Percentiles rank a stretch among this genome's conserved stretches.
Conservation (phyloP, 2,113 vertebrate species). For the Pan troglodytes region DNA sequence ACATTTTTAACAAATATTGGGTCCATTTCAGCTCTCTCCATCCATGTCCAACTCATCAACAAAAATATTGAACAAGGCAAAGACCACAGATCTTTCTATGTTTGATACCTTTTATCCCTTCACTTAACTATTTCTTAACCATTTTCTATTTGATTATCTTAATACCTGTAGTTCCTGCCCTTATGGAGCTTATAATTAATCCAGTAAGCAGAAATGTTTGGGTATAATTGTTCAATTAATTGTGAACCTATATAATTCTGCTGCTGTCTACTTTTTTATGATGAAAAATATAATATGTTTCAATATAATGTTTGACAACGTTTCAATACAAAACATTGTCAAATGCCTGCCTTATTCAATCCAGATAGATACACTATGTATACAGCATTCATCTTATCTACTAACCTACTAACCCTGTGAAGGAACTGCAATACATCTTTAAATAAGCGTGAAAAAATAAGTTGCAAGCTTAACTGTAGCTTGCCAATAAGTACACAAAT, state of each 20-base stretch:
- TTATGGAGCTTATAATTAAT: neutral
- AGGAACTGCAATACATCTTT: neutral
- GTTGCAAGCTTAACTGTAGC: neutral
- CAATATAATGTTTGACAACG: too few species aligned
- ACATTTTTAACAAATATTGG: neutral
- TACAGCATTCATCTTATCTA: neutral
- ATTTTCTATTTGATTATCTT: neutral
- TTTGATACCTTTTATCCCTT: neutral
- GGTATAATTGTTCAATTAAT: neutral
- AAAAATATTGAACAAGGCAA: neutral
- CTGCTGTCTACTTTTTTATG: neutral
- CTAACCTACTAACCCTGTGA: neutral
- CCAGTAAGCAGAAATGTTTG: neutral
- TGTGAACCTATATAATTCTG: neutral
- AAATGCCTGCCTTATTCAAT: neutral
- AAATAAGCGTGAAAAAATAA: slow-evolving; percentile 12
- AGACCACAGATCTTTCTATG: neutral
- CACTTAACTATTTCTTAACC: neutral
- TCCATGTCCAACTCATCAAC: neutral
- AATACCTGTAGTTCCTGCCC: neutral
- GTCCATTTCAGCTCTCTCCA: slow-evolving; percentile 20
- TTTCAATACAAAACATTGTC: neutral
- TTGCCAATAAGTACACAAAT: neutral
- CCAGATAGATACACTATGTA: neutral
- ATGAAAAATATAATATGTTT: too few species aligned